A percentile compares a stretch with the other conserved stretches of the same genome.
These are phyloP conservation scores for Dryocosmus kuriphilus DNA, from an alignment of 2,888 invertebrate species.

Conservation along the genomic window DNA sequence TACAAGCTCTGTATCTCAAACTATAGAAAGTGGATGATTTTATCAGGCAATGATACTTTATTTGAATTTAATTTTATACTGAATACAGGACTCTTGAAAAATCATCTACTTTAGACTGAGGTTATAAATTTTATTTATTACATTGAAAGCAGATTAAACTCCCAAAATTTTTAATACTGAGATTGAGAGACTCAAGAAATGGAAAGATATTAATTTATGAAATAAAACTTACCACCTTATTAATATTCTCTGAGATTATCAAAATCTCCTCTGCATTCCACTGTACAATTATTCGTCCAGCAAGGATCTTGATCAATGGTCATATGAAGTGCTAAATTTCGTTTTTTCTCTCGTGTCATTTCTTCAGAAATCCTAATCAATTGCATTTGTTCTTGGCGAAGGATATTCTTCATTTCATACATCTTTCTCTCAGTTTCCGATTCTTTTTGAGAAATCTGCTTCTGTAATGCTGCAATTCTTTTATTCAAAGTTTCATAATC, in stretches of 20 bases:
- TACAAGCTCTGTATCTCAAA: neutral
- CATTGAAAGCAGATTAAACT: no score
- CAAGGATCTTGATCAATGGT: conserved; percentile 58
- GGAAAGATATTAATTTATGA: neutral
- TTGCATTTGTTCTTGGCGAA: conserved; percentile 67
- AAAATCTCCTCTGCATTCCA: conserved; percentile 50
- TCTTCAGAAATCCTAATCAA: conserved; percentile 65
- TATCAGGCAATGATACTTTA: neutral
- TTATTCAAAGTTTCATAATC: conserved; percentile 61
- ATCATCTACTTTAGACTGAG: no score
- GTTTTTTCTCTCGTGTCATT: conserved; percentile 67
- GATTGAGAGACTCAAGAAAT: neutral
- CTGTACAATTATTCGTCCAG: conserved; percentile 54
- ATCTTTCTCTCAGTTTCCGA: conserved; percentile 65
- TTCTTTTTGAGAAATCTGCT: conserved; percentile 68
- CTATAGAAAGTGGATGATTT: neutral
- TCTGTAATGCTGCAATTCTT: conserved; percentile 69
- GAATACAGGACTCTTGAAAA: neutral
- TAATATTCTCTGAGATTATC: neutral
- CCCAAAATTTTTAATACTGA: no score
- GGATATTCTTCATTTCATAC: conserved; percentile 61
- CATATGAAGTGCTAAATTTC: conserved; percentile 61
- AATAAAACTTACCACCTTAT: neutral
- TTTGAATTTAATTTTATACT: neutral
- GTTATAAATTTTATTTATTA: no score